Evolutionary conservation across 2,113 vertebrate genomes (phyloP), one percentile per base, ranked within the genome.

Genomic region (Eptatretus burgeri): DNA sequence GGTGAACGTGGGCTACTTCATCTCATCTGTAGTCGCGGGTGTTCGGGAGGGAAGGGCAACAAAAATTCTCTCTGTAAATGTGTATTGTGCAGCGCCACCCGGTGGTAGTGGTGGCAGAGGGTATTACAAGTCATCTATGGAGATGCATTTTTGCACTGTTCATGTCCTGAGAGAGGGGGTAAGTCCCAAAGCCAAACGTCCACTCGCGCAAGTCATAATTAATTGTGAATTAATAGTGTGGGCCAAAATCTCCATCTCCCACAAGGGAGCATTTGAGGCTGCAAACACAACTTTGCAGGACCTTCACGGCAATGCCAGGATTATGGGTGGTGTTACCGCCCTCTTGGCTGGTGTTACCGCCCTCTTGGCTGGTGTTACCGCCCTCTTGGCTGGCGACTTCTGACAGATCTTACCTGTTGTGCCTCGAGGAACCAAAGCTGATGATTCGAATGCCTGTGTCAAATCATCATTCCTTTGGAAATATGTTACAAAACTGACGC

Each of bases 331-430:
- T 56, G 52, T 56, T 17, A 56, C 52, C 17, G 14, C 17, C 17
- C 52, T 56, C 52, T 14, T 56, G 52, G 52, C 52, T 56, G 52
- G 52, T 56, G 52, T 56, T n/a, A n/a, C n/a, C n/a, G n/a, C n/a
- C n/a, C n/a, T n/a, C n/a, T n/a, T n/a, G n/a, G n/a, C n/a, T n/a
- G n/a, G n/a, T n/a, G n/a, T 56, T n/a, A n/a, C n/a, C n/a, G n/a
- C n/a, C n/a, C n/a, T n/a, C n/a, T n/a, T n/a, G n/a, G n/a, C n/a
- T n/a, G n/a, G n/a, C n/a, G n/a, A n/a, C 52, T 56, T 56, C 52
- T 5, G 52, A 56, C 52, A 56, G 17, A 56, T 17, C 52, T 56
- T 56, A 56, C 52, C 52, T 56, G 52, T 56, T 56, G 52, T 56
- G 17, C 52, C 17, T 56, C 52, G 14, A 56, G 52, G 52, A 56